These are phyloP conservation scores for Sycobia sp. DNA, from an alignment of 1,140 invertebrate genomes.

Conservation along the genomic window DNA sequence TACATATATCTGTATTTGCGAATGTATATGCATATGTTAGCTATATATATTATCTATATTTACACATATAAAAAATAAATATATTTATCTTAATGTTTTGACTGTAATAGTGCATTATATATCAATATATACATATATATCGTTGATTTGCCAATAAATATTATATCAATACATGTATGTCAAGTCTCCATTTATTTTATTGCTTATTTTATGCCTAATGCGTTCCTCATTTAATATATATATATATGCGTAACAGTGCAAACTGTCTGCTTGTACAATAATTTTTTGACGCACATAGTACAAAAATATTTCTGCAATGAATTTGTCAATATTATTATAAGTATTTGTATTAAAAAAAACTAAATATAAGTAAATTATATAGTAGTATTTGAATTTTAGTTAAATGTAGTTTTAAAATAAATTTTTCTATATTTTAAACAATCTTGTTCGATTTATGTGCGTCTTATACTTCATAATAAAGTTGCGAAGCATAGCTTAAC, in stretches of 20 bases:
- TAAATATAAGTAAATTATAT: too few relatives aligned
- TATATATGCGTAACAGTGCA: conserved; percentile 1
- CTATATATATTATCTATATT: conserved; percentile 11
- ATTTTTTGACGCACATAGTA: neutral
- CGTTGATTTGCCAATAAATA: conserved; percentile 60
- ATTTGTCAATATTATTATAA: neutral
- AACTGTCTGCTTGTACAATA: neutral
- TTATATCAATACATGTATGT: conserved; percentile 56
- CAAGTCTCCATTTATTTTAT: conserved; percentile 60
- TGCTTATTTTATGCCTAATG: conserved; percentile 51
- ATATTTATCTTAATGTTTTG: conserved; percentile 50
- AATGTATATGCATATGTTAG: too few relatives aligned
- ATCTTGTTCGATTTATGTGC: too few relatives aligned
- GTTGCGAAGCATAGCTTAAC: too few relatives aligned
- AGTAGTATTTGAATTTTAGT: conserved; percentile 7
- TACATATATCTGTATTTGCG: neutral
- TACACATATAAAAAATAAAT: conserved; percentile 14
- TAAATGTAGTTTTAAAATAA: conserved; percentile 12
- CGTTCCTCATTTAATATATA: too few relatives aligned
- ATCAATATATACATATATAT: conserved; percentile 17
- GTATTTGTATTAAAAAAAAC: too few relatives aligned
- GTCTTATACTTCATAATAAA: too few relatives aligned
- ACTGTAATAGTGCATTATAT: conserved; percentile 53
- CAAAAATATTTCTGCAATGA: neutral
- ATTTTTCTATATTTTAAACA: too few relatives aligned